Conservation (phyloP, 2,113 vertebrate species). For the Rhineura floridana region DNA sequence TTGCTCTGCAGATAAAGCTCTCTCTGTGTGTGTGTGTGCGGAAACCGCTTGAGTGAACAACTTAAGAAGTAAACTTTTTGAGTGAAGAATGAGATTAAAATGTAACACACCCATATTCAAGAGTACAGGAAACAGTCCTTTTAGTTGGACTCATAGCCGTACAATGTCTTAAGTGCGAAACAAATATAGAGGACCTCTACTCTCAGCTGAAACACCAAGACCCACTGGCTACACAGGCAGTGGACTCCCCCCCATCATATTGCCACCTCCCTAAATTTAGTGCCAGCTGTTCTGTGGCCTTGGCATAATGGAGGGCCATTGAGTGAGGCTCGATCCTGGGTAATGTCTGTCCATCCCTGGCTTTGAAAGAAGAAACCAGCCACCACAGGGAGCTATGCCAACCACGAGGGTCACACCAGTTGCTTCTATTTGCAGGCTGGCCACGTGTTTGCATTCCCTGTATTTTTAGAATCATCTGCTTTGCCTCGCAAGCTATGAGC, state of each 20-base stretch:
- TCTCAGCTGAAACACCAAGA: background rate
- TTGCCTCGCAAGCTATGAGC: background rate
- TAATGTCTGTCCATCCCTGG: background rate
- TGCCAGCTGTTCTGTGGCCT: background rate
- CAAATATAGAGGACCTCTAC: background rate
- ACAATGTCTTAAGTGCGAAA: background rate
- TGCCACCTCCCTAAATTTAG: background rate
- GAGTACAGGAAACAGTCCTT: background rate
- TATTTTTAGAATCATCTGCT: conserved; percentile 34
- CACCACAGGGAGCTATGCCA: background rate
- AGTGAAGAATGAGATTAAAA: background rate
- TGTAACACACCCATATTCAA: background rate
- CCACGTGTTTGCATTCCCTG: background rate
- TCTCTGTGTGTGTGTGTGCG: no score
- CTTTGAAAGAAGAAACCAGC: conserved; percentile 7
- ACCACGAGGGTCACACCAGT: background rate
- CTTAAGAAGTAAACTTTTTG: background rate
- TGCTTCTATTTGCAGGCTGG: conserved; percentile 3
- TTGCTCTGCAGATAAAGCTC: background rate
- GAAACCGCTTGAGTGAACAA: no score
- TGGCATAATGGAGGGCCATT: background rate
- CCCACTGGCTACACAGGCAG: no score
- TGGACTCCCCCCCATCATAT: no score
- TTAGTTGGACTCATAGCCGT: background rate
- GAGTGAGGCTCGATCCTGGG: background rate